phyloP scores from a whole-genome alignment of 2,113 vertebrate genomes.

The Anser brachyrhynchus region DNA sequence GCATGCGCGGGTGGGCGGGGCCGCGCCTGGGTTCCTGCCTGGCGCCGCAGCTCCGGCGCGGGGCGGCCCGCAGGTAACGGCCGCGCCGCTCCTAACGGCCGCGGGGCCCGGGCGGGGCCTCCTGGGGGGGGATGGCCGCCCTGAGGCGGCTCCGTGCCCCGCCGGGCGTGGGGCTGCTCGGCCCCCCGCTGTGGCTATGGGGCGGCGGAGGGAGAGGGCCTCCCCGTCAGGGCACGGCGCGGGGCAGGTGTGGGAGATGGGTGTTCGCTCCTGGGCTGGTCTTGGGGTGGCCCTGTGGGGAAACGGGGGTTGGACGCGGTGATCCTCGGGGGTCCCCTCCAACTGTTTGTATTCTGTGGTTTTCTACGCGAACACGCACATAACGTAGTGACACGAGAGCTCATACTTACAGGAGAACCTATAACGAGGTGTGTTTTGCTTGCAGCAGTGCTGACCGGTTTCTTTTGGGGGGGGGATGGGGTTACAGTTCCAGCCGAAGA shows the following conservation, averaged over 20 bases:
- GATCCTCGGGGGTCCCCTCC: neutral
- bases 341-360: neutral
- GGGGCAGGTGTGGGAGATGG: no score
- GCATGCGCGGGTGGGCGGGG: neutral
- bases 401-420: fast-evolving
- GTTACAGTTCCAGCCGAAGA: constrained; percentile 54
- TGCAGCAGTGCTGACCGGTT: neutral
- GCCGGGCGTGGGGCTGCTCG: no score
- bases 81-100: neutral
- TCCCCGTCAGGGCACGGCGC: neutral
- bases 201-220: no score
- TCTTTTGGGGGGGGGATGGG: neutral
- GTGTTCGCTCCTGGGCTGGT: no score
- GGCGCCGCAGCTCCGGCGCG: neutral
- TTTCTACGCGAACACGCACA: neutral
- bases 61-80: neutral
- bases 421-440: neutral
- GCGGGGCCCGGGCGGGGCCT: neutral
- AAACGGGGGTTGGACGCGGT: no score
- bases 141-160: no score
- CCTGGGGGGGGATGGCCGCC: no score
- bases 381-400: neutral
- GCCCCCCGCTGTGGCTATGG: no score
- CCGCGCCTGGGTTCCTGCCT: neutral
- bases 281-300: no score